phyloP scores from a whole-genome alignment of 2,888 invertebrate genomes.

The Abrostola triplasia region DNA sequence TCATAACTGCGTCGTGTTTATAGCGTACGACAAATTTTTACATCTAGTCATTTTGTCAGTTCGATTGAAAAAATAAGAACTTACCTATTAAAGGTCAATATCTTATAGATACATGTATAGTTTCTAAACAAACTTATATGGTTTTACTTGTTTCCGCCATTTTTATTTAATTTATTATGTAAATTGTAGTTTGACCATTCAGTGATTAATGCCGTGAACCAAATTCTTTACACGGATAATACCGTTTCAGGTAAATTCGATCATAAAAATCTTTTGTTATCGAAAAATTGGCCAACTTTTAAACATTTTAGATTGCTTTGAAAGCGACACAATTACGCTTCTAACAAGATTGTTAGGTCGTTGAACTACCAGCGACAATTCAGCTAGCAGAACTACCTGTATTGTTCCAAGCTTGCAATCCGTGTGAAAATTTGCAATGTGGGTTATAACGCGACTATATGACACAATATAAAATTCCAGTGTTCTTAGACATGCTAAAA shows the following conservation, averaged over 20 bases:
- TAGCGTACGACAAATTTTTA: constrained; percentile 44
- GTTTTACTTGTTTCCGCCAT: not conserved
- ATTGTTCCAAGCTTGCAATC: constrained; percentile 78
- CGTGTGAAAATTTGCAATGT: constrained; percentile 81
- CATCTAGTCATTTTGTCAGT: constrained; percentile 24
- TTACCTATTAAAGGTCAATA: too few relatives aligned
- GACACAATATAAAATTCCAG: constrained; percentile 58
- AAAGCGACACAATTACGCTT: constrained; percentile 52
- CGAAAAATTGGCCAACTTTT: constrained; percentile 43
- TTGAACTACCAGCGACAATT: constrained; percentile 71
- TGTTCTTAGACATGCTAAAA: constrained; percentile 49
- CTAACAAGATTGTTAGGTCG: constrained; percentile 64
- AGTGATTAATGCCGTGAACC: constrained; percentile 28
- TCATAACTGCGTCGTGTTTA: constrained; percentile 54
- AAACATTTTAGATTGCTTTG: constrained; percentile 50
- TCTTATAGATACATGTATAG: not conserved
- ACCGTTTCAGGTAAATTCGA: constrained; percentile 42
- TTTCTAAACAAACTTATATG: not conserved
- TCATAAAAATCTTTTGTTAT: constrained; percentile 43
- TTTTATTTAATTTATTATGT: constrained; percentile 24
- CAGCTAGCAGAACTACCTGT: constrained; percentile 67
- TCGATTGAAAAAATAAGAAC: constrained; percentile 7
- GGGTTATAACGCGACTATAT: constrained; percentile 63
- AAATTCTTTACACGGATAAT: constrained; percentile 48
- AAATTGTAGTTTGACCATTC: constrained; percentile 39